Base-by-base conservation (phyloP, 2,113 vertebrate genomes). In the Artemisiospiza belli region DNA sequence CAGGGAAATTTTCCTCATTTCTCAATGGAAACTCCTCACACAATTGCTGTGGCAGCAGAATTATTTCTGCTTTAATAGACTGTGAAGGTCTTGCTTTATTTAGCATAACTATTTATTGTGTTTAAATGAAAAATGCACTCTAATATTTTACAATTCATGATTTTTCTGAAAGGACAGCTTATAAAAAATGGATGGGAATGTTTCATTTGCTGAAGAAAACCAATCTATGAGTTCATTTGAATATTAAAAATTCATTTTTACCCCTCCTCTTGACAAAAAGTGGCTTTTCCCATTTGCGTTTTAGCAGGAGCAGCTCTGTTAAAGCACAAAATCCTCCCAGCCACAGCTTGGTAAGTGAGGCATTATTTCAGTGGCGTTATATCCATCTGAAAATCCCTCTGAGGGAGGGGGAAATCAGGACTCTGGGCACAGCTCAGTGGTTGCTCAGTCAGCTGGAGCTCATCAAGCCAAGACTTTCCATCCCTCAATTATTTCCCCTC, bases 391-490 rank as follows among this genome's bases (percentile, higher is more conserved):
- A 87, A 91, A 89, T 23, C 39, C 87, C 73, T 70, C 35, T 15
- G 39, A 75, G 69, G 57, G 52, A 91, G 19, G 28, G 74, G 39
- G 52, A 92, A 68, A 81, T 47, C 66, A 70, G 61, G 57, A 5
- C 39, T 74, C 39, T 41, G 1, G 2, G 41, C 70, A 2, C 24
- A 77, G 49, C 51, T 83, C 89, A 58, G 49, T 28, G 83, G n/a
- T 49, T 80, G n/a, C 35, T 67, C 89, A 59, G 76, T 6, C 72
- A 87, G 51, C 66, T 37, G 83, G 10, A 92, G 81, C 89, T 67
- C 68, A 51, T 63, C 84, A 44, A 52, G 83, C 87, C 52, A 2
- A 15, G 52, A 8, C 67, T 73, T 76, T 61, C 43, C 77, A 31
- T 35, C 77, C 47, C 33, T 55, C 24, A 0, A 35, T 88, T 17